phyloP scores from a whole-genome alignment of 2,113 vertebrate genomes.

The Hippocampus comes region DNA sequence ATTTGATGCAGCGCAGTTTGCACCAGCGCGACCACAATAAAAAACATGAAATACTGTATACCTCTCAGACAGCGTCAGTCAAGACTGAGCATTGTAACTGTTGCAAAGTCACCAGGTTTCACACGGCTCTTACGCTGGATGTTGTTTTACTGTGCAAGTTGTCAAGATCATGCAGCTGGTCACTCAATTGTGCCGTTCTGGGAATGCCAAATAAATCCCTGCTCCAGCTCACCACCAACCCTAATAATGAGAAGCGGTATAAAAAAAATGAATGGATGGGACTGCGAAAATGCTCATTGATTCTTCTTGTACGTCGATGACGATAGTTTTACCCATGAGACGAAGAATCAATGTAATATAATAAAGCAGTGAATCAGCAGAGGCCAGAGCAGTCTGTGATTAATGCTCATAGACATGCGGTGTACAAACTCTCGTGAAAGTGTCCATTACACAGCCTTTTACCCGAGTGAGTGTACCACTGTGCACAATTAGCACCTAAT shows the following conservation, averaged over 20 bases:
- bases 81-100: not conserved
- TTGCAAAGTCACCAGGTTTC: not conserved
- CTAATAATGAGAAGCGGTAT: too few species aligned
- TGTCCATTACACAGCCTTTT: constrained; percentile 2
- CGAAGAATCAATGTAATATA: constrained; percentile 1
- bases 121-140: not conserved
- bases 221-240: too few species aligned
- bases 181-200: too few species aligned
- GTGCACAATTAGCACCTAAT: constrained; percentile 23
- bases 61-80: not conserved
- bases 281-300: not conserved
- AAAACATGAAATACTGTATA: not conserved
- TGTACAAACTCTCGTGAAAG: not conserved
- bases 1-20: not conserved
- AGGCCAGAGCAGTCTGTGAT: constrained; percentile 4
- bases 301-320: not conserved
- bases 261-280: too few species aligned
- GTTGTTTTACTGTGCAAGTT: not conserved
- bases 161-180: too few species aligned
- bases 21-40: too few species aligned
- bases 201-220: too few species aligned
- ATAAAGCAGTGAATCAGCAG: not conserved
- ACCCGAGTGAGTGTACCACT: constrained; percentile 3
- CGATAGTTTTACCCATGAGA: not conserved
- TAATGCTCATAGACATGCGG: not conserved